phyloP scores from a whole-genome alignment of 1,140 invertebrate genomes.

The Drosophila equinoxialis region DNA sequence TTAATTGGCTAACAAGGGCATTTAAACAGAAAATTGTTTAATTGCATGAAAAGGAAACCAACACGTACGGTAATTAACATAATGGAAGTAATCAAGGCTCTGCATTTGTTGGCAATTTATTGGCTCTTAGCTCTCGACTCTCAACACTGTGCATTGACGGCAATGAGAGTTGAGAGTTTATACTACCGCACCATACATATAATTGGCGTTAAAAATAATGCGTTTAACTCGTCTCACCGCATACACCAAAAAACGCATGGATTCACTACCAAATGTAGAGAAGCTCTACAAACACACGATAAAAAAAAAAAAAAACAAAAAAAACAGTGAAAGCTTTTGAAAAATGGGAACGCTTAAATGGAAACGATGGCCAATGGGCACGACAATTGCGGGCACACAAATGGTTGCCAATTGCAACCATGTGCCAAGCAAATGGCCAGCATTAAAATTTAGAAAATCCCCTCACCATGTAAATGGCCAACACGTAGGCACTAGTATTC shows the following conservation, averaged over 20 bases:
- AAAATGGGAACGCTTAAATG: conserved; percentile 61
- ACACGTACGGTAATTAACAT: conserved; percentile 73
- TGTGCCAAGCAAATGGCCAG: conserved; percentile 56
- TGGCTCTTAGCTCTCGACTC: conserved; percentile 20
- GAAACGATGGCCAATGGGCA: conserved; percentile 42
- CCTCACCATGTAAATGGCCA: conserved; percentile 46
- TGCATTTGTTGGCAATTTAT: conserved; percentile 71
- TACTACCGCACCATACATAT: conserved; percentile 20
- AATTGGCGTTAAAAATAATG: conserved; percentile 79
- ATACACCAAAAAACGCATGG: background rate
- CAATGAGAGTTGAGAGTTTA: background rate
- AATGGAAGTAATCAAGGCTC: conserved; percentile 67
- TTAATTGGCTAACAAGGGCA: conserved; percentile 27
- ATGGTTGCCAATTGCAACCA: conserved; percentile 67
- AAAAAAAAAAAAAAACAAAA: conserved; percentile 33
- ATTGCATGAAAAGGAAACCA: conserved; percentile 30
- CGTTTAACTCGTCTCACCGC: conserved; percentile 50
- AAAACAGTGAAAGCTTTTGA: conserved; percentile 52
- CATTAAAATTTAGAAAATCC: conserved; percentile 81
- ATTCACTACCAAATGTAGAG: conserved; percentile 4
- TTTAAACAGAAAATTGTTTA: conserved; percentile 48
- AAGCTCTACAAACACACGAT: background rate
- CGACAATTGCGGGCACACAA: conserved; percentile 71
- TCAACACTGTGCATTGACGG: conserved; percentile 11
- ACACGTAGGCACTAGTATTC: conserved; percentile 30